Conservation (phyloP, 2,113 vertebrate genomes). For the Ornithorhynchus anatinus region DNA sequence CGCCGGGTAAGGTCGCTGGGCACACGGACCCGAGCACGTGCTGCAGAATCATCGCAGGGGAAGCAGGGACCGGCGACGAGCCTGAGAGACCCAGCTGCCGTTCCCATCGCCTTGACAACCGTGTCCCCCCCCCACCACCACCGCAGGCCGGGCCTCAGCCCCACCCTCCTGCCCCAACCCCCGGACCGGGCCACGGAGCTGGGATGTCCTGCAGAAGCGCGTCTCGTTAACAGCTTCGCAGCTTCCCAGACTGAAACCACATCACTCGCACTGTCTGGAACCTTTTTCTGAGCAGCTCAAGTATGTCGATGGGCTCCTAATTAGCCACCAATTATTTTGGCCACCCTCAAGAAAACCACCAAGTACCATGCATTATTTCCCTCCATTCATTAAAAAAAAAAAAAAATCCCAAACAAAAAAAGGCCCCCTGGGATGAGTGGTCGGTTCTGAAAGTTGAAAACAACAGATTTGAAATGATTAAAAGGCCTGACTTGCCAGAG, state of each 20-base stretch:
- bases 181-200: neutral
- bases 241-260: slow-evolving; percentile 29
- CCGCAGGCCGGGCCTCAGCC: too few relatives aligned
- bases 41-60: too few relatives aligned
- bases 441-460: neutral
- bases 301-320: slow-evolving; percentile 38
- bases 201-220: slow-evolving; percentile 24
- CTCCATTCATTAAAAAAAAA: neutral
- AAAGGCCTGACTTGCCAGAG: too few relatives aligned
- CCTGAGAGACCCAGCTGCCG: too few relatives aligned
- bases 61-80: too few relatives aligned
- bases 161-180: too few relatives aligned
- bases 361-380: slow-evolving; percentile 37
- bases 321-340: slow-evolving; percentile 37
- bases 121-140: too few relatives aligned
- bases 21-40: too few relatives aligned
- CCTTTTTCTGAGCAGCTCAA: slow-evolving; percentile 17
- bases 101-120: too few relatives aligned
- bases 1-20: too few relatives aligned
- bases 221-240: slow-evolving; percentile 31
- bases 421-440: neutral
- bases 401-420: too few relatives aligned
- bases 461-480: neutral
- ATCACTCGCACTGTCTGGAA: slow-evolving; percentile 36
- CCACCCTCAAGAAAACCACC: slow-evolving; percentile 29